Conservation (phyloP, 2,113 vertebrate genomes). For the Hydrochoerus hydrochaeris region DNA sequence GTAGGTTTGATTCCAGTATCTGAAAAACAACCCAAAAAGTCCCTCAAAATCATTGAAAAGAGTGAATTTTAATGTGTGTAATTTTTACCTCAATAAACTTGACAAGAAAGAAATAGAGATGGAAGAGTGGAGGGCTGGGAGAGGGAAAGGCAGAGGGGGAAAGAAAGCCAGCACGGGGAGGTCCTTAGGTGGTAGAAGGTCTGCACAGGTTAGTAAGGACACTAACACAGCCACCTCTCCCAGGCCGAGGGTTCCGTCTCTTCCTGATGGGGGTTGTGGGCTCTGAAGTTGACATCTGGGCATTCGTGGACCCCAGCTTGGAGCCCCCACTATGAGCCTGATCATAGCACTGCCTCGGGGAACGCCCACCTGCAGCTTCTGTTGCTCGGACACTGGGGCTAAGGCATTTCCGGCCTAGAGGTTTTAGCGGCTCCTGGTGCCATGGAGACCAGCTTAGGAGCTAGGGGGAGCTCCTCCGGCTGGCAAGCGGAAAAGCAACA, state of each 20-base stretch:
- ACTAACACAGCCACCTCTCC: not conserved
- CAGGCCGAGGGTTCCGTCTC: not conserved
- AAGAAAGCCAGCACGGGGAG: not conserved
- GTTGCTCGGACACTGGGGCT: conserved; percentile 8
- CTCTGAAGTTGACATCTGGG: not conserved
- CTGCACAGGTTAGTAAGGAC: not conserved
- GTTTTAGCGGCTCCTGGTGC: conserved; percentile 32
- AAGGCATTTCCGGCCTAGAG: conserved; percentile 63
- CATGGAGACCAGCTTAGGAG: conserved; percentile 63
- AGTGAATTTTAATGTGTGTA: not conserved
- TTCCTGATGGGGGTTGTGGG: not conserved
- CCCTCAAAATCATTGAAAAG: not conserved
- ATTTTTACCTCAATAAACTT: not conserved
- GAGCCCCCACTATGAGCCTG: not conserved
- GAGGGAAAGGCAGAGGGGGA: not conserved
- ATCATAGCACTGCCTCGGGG: not conserved
- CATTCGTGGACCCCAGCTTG: not conserved
- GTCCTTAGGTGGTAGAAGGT: not conserved
- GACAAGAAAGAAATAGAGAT: not conserved
- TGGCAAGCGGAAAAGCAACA: not conserved
- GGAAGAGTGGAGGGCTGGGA: not conserved
- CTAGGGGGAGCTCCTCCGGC: not conserved
- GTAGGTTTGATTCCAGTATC: not conserved
- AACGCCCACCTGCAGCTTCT: not conserved
- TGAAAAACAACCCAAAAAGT: not conserved